Percentiles rank a stretch among this genome's conserved stretches.
Evolutionary conservation across 2,113 vertebrate species (phyloP).

Genomic region (Myocastor coypus): DNA sequence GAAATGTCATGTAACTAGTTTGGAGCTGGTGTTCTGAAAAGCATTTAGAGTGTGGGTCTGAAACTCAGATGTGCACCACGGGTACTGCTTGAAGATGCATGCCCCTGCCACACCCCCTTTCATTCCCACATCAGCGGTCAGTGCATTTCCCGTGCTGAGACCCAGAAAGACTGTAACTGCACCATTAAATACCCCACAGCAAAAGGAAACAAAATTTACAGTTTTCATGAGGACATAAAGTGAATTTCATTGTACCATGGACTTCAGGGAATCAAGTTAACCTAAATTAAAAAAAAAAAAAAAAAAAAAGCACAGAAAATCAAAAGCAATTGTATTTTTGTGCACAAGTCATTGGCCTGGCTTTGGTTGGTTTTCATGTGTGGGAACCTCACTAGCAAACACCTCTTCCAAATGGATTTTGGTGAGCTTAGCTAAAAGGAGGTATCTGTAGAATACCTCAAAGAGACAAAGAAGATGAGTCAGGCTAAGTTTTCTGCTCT

Average conservation of each 20-base stretch:
- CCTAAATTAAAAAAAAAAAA: not conserved
- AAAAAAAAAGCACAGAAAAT: not conserved
- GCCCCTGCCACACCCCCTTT: not conserved
- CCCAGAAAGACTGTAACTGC: not conserved
- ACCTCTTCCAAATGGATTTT: not conserved
- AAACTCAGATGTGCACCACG: constrained; percentile 73
- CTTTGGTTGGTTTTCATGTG: not conserved
- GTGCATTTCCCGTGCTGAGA: not conserved
- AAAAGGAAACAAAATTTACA: not conserved
- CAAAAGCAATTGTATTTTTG: constrained; percentile 35
- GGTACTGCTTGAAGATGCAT: constrained; percentile 64
- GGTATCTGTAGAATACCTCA: not conserved
- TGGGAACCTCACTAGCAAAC: not conserved
- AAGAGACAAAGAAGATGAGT: not conserved
- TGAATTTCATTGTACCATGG: not conserved
- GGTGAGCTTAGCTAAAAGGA: not conserved
- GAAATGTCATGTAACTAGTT: constrained; percentile 70
- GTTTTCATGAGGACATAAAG: not conserved
- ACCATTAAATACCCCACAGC: constrained; percentile 7
- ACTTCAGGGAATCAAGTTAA: not conserved
- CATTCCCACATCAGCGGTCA: not conserved
- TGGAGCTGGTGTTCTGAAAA: constrained; percentile 69
- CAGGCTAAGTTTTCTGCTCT: not conserved
- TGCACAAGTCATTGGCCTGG: not conserved
- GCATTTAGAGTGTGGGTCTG: constrained; percentile 62